Conservation (phyloP, 1,140 invertebrate species). For the Rhyzopertha dominica region DNA sequence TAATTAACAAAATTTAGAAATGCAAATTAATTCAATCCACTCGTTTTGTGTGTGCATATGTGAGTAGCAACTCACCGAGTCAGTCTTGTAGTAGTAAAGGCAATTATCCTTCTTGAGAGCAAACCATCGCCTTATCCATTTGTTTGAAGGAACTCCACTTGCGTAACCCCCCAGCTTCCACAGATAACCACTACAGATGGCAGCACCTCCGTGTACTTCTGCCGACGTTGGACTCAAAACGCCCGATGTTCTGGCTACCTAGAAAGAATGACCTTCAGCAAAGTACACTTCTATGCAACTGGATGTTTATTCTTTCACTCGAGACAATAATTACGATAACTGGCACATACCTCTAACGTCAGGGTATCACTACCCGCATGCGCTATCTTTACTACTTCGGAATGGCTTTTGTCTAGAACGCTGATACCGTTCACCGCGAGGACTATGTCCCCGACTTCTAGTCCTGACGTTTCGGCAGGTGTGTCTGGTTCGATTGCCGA, state of each 20-base stretch:
- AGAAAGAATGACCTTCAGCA: slow-evolving; percentile 9
- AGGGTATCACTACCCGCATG: slow-evolving; percentile 81
- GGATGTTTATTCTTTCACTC: no score
- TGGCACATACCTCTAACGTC: slow-evolving; percentile 64
- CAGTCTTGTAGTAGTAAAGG: slow-evolving; percentile 92
- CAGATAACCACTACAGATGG: slow-evolving; percentile 72
- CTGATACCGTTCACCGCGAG: slow-evolving; percentile 86
- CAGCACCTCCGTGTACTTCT: slow-evolving; percentile 52
- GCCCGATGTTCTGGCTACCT: slow-evolving; percentile 79
- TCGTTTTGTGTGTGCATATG: neutral
- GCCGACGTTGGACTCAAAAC: slow-evolving; percentile 61
- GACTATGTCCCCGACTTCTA: slow-evolving; percentile 92
- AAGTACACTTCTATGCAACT: neutral
- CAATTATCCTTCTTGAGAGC: slow-evolving; percentile 86
- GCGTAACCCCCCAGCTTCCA: slow-evolving; percentile 64
- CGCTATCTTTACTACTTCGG: slow-evolving; percentile 90
- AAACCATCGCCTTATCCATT: slow-evolving; percentile 89
- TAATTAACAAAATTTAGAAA: neutral
- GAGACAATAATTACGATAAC: no score
- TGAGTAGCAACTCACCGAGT: slow-evolving; percentile 56
- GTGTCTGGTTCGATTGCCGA: slow-evolving; percentile 90
- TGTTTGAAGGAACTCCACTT: slow-evolving; percentile 53
- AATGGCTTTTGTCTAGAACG: slow-evolving; percentile 87
- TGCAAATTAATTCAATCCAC: neutral
- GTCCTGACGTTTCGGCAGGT: slow-evolving; percentile 81